A percentile compares a stretch with the other conserved stretches of the same genome.
phyloP scores from a whole-genome alignment of 2,888 invertebrate species.

The Metalampra italica region DNA sequence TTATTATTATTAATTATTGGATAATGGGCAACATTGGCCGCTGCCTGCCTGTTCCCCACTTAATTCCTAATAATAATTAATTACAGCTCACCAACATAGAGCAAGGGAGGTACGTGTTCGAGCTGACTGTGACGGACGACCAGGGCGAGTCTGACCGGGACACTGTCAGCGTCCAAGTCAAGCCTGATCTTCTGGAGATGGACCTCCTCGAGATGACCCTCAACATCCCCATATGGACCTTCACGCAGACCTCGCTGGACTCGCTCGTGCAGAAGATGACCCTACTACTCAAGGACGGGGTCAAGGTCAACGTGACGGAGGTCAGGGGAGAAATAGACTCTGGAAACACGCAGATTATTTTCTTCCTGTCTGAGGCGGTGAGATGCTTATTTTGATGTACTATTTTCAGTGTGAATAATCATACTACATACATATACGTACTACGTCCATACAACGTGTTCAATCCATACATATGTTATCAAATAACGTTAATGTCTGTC shows the following conservation, averaged over 20 bases:
- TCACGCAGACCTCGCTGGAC: conserved; percentile 81
- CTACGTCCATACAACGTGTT: too few relatives aligned
- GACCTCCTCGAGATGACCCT: conserved; percentile 90
- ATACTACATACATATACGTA: too few relatives aligned
- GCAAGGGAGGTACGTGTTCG: conserved; percentile 92
- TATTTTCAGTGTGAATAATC: not conserved
- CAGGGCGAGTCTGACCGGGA: conserved; percentile 91
- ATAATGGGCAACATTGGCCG: too few relatives aligned
- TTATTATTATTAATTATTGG: too few relatives aligned
- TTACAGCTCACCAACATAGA: conserved; percentile 87
- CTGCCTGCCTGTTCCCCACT: too few relatives aligned
- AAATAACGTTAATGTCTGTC: too few relatives aligned
- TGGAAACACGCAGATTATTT: conserved; percentile 82
- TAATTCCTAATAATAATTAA: too few relatives aligned
- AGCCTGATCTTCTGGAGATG: conserved; percentile 84
- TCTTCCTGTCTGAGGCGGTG: conserved; percentile 81
- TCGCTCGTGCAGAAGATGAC: conserved; percentile 89
- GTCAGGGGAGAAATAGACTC: conserved; percentile 79
- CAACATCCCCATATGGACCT: conserved; percentile 82
- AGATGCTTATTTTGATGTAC: not conserved
- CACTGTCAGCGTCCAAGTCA: conserved; percentile 89
- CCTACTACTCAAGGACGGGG: conserved; percentile 86
- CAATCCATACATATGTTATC: too few relatives aligned
- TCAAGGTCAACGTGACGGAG: conserved; percentile 79
- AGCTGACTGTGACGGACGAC: conserved; percentile 92